These are phyloP conservation scores for Chitala chitala DNA, from an alignment of 2,113 vertebrate genomes.

Conservation along the genomic window DNA sequence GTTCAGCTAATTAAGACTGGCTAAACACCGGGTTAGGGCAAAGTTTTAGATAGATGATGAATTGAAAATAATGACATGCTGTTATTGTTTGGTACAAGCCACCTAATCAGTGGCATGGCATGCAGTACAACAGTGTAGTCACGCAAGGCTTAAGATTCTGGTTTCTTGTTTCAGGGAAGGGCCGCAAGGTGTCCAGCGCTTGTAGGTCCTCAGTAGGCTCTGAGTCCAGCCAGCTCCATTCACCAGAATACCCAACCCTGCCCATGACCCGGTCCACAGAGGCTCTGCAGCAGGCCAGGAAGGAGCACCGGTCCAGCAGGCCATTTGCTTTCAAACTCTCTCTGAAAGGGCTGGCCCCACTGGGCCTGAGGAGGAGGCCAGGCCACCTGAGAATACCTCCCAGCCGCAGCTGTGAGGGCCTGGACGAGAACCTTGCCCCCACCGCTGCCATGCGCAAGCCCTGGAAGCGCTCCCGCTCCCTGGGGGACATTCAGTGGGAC, in stretches of 20 bases:
- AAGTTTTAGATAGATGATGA: background rate
- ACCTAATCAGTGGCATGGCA: too few relatives aligned
- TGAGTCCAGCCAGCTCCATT: conserved; percentile 62
- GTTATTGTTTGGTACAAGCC: too few relatives aligned
- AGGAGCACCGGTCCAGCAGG: conserved; percentile 52
- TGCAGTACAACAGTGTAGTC: too few relatives aligned
- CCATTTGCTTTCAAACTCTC: conserved; percentile 52
- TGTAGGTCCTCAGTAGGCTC: conserved; percentile 59
- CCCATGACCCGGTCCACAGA: conserved; percentile 71
- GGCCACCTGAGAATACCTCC: conserved; percentile 64
- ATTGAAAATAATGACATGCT: too few relatives aligned
- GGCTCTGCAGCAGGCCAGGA: conserved; percentile 59
- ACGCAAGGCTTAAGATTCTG: conserved; percentile 1
- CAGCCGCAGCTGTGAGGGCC: conserved; percentile 83
- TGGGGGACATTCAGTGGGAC: conserved; percentile 81
- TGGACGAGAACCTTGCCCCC: conserved; percentile 55
- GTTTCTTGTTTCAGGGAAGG: conserved; percentile 75
- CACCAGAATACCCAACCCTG: conserved; percentile 71
- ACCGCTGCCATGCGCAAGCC: conserved; percentile 40
- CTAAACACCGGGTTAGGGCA: background rate
- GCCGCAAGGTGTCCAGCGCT: conserved; percentile 64
- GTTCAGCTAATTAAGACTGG: too few relatives aligned
- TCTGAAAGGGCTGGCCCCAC: conserved; percentile 51
- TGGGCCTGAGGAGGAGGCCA: conserved; percentile 64
- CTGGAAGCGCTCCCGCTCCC: conserved; percentile 84